Conservation (phyloP, 2,888 invertebrate species). For the Oligia fasciuncula region DNA sequence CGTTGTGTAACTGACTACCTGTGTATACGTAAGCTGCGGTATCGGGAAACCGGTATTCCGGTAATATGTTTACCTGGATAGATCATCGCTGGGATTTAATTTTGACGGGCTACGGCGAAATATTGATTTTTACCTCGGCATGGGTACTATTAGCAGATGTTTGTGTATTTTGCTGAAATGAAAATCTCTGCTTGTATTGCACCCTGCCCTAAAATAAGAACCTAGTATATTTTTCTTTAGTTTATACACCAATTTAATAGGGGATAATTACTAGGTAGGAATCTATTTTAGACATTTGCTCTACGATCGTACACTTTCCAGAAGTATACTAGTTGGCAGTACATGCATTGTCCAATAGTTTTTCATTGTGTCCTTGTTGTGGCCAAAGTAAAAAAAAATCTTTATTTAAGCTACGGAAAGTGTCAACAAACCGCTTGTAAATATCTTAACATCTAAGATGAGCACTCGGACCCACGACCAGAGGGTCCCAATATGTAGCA, state of each 20-base stretch:
- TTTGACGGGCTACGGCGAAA: neutral
- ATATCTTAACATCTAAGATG: neutral
- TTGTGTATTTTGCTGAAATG: neutral
- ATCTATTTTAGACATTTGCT: neutral
- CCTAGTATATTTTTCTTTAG: neutral
- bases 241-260: neutral
- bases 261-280: too few species aligned
- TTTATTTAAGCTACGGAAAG: neutral
- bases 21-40: neutral
- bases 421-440: neutral
- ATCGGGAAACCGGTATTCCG: constrained; percentile 27
- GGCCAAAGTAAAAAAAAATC: neutral
- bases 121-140: neutral
- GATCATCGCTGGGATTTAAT: constrained; percentile 20
- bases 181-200: neutral
- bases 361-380: neutral
- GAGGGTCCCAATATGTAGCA: neutral
- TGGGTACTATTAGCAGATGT: neutral
- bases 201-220: neutral
- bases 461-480: neutral
- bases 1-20: constrained; percentile 23
- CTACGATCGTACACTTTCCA: neutral
- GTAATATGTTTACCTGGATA: constrained; percentile 29
- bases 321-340: neutral
- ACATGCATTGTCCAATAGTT: neutral